Evolutionary conservation across 2,888 invertebrate species (phyloP).

Genomic region (Tiliacea citrago): DNA sequence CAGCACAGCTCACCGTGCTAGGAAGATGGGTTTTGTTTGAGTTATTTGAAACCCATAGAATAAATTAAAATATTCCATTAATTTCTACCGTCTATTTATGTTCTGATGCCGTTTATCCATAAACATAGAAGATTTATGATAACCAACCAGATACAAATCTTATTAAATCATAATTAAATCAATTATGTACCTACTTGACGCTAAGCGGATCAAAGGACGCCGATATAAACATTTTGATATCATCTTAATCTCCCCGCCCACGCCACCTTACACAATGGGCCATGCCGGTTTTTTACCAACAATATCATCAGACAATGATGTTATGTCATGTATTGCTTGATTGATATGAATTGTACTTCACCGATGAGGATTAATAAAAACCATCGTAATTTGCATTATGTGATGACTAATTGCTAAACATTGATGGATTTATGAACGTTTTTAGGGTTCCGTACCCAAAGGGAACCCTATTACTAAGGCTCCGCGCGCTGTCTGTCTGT

Average conservation of each 20-base stretch:
- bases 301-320: conserved; percentile 82
- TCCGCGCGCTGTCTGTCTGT: too few relatives aligned
- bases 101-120: not conserved
- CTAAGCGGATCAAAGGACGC: conserved; percentile 77
- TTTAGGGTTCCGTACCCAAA: too few relatives aligned
- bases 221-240: conserved; percentile 81
- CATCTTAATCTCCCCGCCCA: conserved; percentile 85
- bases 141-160: conserved; percentile 37
- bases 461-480: too few relatives aligned
- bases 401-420: conserved; percentile 70
- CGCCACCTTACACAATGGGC: conserved; percentile 76
- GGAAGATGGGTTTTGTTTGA: too few relatives aligned
- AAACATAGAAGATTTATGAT: not conserved
- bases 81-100: not conserved
- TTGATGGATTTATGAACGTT: conserved; percentile 61
- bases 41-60: too few relatives aligned
- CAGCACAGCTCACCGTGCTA: too few relatives aligned
- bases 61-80: not conserved
- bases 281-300: conserved; percentile 72
- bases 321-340: conserved; percentile 86
- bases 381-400: conserved; percentile 58
- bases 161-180: conserved; percentile 70
- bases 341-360: conserved; percentile 81
- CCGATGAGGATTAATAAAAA: conserved; percentile 68
- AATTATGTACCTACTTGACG: conserved; percentile 64